These are phyloP conservation scores for Drosophila baimaii DNA, from an alignment of 1,140 invertebrate genomes.

Conservation along the genomic window DNA sequence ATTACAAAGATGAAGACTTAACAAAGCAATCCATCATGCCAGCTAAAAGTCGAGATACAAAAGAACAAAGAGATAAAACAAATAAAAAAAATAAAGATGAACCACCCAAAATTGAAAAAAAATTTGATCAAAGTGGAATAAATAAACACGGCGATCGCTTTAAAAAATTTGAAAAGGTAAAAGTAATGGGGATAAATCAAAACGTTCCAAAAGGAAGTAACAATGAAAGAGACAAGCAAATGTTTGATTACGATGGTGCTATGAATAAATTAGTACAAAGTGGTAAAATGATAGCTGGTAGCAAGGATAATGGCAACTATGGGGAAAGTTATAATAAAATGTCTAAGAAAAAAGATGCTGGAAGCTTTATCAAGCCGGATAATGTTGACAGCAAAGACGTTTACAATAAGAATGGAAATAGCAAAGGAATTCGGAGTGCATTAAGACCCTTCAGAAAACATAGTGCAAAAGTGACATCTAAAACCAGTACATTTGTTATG, in stretches of 20 bases:
- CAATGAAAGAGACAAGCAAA: neutral
- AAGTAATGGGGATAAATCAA: neutral
- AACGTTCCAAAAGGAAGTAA: neutral
- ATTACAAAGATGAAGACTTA: neutral
- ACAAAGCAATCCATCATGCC: neutral
- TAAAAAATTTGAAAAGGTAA: neutral
- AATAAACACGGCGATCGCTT: neutral
- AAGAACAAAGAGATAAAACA: neutral
- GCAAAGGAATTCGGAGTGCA: neutral
- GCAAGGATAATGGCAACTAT: neutral
- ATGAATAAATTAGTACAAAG: neutral
- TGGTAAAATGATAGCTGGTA: neutral
- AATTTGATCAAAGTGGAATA: neutral
- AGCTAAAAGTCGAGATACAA: too few species aligned
- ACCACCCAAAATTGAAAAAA: neutral
- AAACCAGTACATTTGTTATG: neutral
- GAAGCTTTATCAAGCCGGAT: neutral
- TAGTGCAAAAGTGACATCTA: neutral
- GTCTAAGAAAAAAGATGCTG: neutral
- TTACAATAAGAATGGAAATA: neutral
- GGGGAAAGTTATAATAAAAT: neutral
- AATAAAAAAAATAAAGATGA: neutral
- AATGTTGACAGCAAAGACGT: neutral
- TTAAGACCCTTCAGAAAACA: neutral
- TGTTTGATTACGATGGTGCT: neutral